Evolutionary conservation across 2,888 invertebrate genomes (phyloP), one percentile per base, ranked within the genome.

Genomic region (Troglohyphantes excavatus): DNA sequence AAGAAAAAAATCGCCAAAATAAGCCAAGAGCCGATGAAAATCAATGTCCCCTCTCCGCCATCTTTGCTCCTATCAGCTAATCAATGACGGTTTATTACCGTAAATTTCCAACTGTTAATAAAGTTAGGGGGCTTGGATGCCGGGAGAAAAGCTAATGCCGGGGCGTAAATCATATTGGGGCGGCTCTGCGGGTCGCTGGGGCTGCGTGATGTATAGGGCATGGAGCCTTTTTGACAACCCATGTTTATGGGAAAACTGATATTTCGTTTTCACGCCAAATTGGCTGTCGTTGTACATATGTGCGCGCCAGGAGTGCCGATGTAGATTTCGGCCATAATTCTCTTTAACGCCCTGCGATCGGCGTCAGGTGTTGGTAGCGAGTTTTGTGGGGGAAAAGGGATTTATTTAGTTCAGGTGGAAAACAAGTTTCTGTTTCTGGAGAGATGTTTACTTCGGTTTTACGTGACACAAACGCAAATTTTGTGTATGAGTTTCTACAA

Each of bases 91-190:
- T 86, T 86, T 86, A 86, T 86, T 86, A 86, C 86, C 86, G 78
- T 78, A 86, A 86, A 86, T 86, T 86, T 86, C 86, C 63, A 86
- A 78, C 78, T 78, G 70, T 86, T 86, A 86, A 86, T 86, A 86
- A 86, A 86, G 86, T 86, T 86, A 78, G 70, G 70, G 78, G 70
- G 78, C 61, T 23, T 70, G 86, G 70, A 33, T 33, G 9, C 33
- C 27, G 67, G 29, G 68, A 46, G 81, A 81, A 68, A 46, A 53
- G 61, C 82, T 82, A 82, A 82, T 82, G 82, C 82, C 39, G 43
- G 61, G 39, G 68, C 61, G 78, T 86, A 78, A 86, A 86, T 86
- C 86, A 86, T 61, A 61, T 39, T 7, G 53, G 68, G 33, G 23
- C 23, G 85, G 53, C 84, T 27, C 67, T 67, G 46, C 26, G 65